Conservation (phyloP, 2,888 invertebrate genomes). For the Ariolimax columbianus region DNA sequence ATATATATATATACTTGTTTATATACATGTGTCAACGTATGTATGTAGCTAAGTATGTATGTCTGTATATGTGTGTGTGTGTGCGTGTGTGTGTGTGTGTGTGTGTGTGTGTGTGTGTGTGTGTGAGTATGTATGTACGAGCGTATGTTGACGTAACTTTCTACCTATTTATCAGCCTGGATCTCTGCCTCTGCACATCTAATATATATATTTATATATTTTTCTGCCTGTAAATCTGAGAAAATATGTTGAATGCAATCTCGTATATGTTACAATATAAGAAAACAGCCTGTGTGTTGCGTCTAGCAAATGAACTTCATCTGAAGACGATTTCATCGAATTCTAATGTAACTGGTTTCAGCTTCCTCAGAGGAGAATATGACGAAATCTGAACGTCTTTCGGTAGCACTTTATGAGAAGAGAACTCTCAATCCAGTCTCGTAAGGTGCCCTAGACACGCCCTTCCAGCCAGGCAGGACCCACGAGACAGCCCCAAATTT, state of each 20-base stretch:
- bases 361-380: background rate
- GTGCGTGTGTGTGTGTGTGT: too few relatives aligned
- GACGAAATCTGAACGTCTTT: background rate
- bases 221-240: background rate
- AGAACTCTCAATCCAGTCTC: constrained; percentile 36
- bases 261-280: background rate
- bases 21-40: too few relatives aligned
- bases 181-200: too few relatives aligned
- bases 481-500: constrained; percentile 52
- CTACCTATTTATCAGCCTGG: background rate
- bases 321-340: background rate
- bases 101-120: too few relatives aligned
- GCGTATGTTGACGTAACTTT: too few relatives aligned
- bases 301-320: background rate
- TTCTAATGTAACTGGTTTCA: background rate
- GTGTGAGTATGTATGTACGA: too few relatives aligned
- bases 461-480: constrained; percentile 11
- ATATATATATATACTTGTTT: too few relatives aligned
- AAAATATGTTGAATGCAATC: background rate
- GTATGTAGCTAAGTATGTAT: too few relatives aligned
- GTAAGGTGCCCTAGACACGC: constrained; percentile 44
- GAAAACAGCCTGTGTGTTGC: background rate
- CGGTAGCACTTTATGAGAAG: constrained; percentile 20
- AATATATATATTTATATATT: background rate
- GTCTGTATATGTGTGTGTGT: too few relatives aligned